Conservation (phyloP, 2,888 invertebrate genomes). For the Thecocarcelia acutangulata region DNA sequence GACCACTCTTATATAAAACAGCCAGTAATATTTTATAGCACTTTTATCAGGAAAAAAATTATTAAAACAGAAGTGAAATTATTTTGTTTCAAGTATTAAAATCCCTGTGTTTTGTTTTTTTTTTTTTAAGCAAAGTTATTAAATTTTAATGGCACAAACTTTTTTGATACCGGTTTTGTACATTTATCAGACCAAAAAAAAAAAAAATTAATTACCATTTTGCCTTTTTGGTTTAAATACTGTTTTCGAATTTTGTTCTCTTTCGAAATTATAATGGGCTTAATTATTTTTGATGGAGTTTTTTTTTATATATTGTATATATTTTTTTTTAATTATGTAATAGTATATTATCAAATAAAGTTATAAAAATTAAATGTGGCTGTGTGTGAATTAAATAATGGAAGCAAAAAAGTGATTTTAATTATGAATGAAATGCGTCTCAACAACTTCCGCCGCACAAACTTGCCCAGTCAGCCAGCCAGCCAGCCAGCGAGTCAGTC, state of each 20-base stretch:
- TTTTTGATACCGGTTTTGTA: too few species aligned
- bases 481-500: neutral
- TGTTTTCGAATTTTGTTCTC: slow-evolving; percentile 12
- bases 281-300: slow-evolving; percentile 35
- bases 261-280: slow-evolving; percentile 28
- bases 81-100: too few species aligned
- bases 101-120: too few species aligned
- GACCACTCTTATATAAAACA: too few species aligned
- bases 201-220: neutral
- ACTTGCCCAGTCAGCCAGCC: slow-evolving; percentile 1
- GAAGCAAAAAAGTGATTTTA: slow-evolving; percentile 43
- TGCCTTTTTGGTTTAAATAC: slow-evolving; percentile 3
- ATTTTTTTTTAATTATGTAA: slow-evolving; percentile 32
- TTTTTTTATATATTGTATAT: neutral
- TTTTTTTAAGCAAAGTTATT: too few species aligned
- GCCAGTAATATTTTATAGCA: too few species aligned
- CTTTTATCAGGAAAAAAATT: too few species aligned
- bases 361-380: slow-evolving; percentile 24
- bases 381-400: slow-evolving; percentile 33
- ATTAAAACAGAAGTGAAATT: too few species aligned
- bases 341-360: slow-evolving; percentile 43
- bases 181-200: neutral
- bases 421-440: slow-evolving; percentile 59
- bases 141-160: too few species aligned
- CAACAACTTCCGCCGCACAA: slow-evolving; percentile 54